Evolutionary conservation across 2,797 vertebrate genomes (phyloP).

Genomic region (Aythya fuligula): DNA sequence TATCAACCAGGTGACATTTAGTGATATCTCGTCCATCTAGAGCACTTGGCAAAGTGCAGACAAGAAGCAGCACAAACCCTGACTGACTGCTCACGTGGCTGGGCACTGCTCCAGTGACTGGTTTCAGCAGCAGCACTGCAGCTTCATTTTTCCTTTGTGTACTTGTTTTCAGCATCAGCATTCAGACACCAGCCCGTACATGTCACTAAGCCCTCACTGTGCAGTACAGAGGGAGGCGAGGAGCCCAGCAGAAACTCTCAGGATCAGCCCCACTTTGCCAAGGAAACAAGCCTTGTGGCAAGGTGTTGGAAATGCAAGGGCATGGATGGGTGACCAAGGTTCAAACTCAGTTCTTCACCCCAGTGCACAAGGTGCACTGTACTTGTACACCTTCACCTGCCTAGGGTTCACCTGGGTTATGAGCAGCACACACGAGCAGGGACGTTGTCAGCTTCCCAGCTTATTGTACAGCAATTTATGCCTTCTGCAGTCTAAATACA

Average conservation of each 20-base stretch:
- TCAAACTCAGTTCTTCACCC: no score
- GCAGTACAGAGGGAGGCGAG: no score
- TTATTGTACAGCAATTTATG: not conserved
- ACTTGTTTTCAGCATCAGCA: not conserved
- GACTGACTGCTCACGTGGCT: not conserved
- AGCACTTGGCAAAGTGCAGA: not conserved
- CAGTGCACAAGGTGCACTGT: no score
- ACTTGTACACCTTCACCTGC: no score
- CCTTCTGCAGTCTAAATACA: not conserved
- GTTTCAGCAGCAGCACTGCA: not conserved
- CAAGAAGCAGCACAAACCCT: not conserved
- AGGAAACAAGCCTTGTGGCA: not conserved
- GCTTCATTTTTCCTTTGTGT: fast-evolving
- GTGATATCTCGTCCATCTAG: not conserved
- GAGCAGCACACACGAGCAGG: no score
- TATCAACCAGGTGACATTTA: not conserved
- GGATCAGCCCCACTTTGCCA: not conserved
- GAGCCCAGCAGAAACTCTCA: no score
- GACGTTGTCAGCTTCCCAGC: not conserved
- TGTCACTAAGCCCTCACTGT: not conserved
- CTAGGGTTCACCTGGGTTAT: no score
- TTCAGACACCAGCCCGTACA: not conserved
- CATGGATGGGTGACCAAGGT: no score
- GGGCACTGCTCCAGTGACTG: not conserved
- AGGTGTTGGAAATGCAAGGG: not conserved